Base-by-base conservation (phyloP, 2,888 invertebrate species). In the Lordiphosa fenestrarum region DNA sequence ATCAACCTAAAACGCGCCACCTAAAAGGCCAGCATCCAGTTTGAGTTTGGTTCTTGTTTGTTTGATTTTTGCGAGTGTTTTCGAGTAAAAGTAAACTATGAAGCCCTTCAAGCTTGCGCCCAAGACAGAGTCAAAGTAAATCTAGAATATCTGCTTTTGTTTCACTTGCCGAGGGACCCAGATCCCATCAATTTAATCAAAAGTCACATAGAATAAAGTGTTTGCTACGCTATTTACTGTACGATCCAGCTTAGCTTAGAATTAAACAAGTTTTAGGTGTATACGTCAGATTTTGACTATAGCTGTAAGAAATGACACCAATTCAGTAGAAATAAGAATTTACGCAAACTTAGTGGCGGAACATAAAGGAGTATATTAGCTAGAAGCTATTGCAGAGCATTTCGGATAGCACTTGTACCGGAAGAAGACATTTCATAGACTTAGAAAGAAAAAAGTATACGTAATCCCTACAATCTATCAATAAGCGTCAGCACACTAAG, bases 311-410 rank as follows among this genome's bases (percentile, higher is more conserved):
- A 40, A 53, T 40, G 69, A 86, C 83, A 74, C 81, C 73, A 87
- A 74, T 57, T 47, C 7, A 64, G 33, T 36, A 19, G 47, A 41
- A 9, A 42, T 36, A 39, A 55, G 9, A 21, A 39, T 30, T 30
- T 51, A 47, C 15, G 13, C 5, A 48, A 21, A 21, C 7, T 33
- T 40, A 52, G 35, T 13, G 13, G 41, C 23, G 33, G 38, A 30
- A 48, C 7, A 13, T 4, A 19, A 39, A 49, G 35, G 25, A 7
- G 42, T 13, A 4, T 38, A 49, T 25, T n/a, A 15, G 4, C 10
- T 23, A 36, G 21, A 21, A 12, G 56, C 71, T 84, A 82, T 84
- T 84, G 85, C 87, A 86, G 86, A 86, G 85, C 84, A 86, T 67
- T 70, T 73, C 73, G 44, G 30, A 49, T 2, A 57, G 84, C 85